Evolutionary conservation across 92 coral and sea anemone species (phyloP), one percentile per base, ranked within the genome.

Genomic region (Phenganax marumi): DNA sequence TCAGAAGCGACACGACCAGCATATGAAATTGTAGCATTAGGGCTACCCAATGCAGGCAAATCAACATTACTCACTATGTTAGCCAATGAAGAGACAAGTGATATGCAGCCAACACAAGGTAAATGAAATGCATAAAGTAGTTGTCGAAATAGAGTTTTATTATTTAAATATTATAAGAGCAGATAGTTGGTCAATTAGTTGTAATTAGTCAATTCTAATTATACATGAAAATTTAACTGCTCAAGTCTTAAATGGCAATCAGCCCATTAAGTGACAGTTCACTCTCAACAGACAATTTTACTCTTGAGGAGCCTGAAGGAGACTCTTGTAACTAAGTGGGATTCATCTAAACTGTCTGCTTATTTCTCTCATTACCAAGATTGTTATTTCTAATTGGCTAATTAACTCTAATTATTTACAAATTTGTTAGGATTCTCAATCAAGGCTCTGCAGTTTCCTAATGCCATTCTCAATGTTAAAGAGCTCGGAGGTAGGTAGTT

Each of bases 401-500:
- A 49, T 5, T 52, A 56, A 22, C 12, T 25, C 17, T 21, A 16
- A n/a, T 55, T 25, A 1, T 10, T 70, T 25, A 13, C 3, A 12
- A 24, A 10, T 19, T 26, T 63, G 64, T 23, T 76, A 96, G 99
- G 99, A 47, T 96, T 96, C 79, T 96, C 99, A 33, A 92, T 92
- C 48, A 96, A 96, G 68, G 96, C 97, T 60, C 86, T 96, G 52
- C 99, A 92, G 74, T 63, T 96, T 13, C 86, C 97, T 18, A 86
- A 77, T 47, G 96, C 96, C 24, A 96, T 96, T 71, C 80, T 96
- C 22, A 92, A 96, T 86, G 87, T 96, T 62, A 96, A 96, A 74
- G 99, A 96, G 85, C 96, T 96, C 46, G 99, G 99, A 90, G 99
- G 99, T 56, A 90, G 99, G 99, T 56, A 46, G 14, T 22, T 49